Evolutionary conservation across 2,113 vertebrate species (phyloP).

Genomic region (Carettochelys insculpta): DNA sequence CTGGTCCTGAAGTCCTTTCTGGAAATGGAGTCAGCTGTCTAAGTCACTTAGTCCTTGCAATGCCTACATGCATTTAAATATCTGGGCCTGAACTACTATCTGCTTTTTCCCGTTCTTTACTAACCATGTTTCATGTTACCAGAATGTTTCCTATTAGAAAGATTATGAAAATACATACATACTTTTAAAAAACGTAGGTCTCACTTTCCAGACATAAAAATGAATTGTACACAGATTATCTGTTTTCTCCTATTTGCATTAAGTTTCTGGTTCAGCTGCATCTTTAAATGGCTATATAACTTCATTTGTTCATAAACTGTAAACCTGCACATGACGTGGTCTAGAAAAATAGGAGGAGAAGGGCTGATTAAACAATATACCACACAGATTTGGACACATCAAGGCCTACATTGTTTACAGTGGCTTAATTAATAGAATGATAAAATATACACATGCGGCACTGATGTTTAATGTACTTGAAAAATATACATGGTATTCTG

Average conservation of each 20-base stretch:
- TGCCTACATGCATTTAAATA: neutral
- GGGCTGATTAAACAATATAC: constrained; percentile 12
- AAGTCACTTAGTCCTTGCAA: neutral
- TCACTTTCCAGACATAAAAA: neutral
- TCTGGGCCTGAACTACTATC: neutral
- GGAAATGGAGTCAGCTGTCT: too few relatives aligned
- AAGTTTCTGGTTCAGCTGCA: neutral
- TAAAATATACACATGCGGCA: neutral
- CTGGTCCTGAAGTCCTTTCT: too few relatives aligned
- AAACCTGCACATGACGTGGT: constrained; percentile 26
- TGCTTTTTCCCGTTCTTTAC: neutral
- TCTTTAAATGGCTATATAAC: neutral
- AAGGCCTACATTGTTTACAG: constrained; percentile 13
- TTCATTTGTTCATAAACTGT: constrained; percentile 29
- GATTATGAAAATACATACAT: neutral
- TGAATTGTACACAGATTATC: neutral
- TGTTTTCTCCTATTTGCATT: neutral
- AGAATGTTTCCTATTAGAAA: neutral
- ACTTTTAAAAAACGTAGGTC: neutral
- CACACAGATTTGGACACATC: constrained; percentile 31
- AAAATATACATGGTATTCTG: constrained; percentile 29
- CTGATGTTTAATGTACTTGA: constrained; percentile 39
- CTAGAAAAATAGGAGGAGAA: constrained; percentile 25
- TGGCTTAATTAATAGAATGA: constrained; percentile 59
- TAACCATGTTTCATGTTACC: neutral